These are phyloP conservation scores for Salarias fasciatus DNA, from an alignment of 2,797 vertebrate genomes.

Conservation along the genomic window DNA sequence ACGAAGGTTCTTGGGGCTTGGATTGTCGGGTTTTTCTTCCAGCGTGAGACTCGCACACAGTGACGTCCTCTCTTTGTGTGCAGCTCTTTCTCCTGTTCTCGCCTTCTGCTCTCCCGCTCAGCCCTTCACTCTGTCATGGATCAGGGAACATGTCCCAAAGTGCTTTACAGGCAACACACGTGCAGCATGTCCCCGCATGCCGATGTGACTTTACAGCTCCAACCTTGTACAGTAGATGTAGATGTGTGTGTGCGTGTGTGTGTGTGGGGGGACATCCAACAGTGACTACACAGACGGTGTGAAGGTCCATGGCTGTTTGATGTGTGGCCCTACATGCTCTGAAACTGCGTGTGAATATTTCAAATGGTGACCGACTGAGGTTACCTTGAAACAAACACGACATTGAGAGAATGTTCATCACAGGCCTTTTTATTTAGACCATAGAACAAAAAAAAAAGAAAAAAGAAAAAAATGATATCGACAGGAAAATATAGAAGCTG, in stretches of 20 bases:
- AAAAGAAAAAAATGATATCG: no score
- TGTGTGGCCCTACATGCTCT: constrained; percentile 22
- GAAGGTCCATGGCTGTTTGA: constrained; percentile 15
- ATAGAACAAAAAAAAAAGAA: no score
- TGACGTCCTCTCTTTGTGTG: constrained; percentile 49
- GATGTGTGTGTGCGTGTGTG: constrained; percentile 21
- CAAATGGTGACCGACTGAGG: constrained; percentile 15
- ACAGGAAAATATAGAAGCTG: no score
- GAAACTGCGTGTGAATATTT: constrained; percentile 33
- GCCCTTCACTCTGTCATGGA: constrained; percentile 74
- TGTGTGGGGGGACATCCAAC: constrained; percentile 17
- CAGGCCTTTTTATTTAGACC: no score
- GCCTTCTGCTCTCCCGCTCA: constrained; percentile 25
- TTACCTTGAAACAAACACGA: neutral
- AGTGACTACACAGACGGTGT: constrained; percentile 24
- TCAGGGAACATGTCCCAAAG: constrained; percentile 74
- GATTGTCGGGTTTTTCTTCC: constrained; percentile 1
- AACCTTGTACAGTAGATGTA: constrained; percentile 48
- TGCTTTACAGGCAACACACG: constrained; percentile 74
- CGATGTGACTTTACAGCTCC: constrained; percentile 63
- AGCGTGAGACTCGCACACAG: constrained; percentile 6
- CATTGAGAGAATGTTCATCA: no score
- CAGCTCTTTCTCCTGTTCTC: constrained; percentile 21
- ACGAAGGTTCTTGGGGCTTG: constrained; percentile 24
- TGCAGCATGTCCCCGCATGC: constrained; percentile 65